Evolutionary conservation across 2,888 invertebrate species (phyloP).

Genomic region (Anoplius nigerrimus): DNA sequence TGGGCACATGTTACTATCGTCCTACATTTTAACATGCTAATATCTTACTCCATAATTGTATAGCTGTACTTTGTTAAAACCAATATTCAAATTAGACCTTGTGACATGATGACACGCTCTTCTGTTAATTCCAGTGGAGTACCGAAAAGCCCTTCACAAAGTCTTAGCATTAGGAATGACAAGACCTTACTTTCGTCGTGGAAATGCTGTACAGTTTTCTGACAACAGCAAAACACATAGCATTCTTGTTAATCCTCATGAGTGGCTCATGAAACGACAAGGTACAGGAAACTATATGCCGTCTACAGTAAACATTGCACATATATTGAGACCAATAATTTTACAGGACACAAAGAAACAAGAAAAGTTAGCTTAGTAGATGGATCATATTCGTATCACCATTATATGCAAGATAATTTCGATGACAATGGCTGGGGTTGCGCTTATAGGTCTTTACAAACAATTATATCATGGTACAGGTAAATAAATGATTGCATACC

Average conservation of each 20-base stretch:
- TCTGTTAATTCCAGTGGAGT: conserved; percentile 76
- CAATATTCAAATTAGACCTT: background rate
- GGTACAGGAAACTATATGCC: background rate
- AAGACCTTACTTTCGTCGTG: conserved; percentile 85
- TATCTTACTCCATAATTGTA: background rate
- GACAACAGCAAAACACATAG: conserved; percentile 74
- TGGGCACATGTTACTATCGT: too few species aligned
- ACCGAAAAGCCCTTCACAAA: conserved; percentile 83
- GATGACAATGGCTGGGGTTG: conserved; percentile 99
- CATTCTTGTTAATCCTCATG: conserved; percentile 85
- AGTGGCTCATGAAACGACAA: conserved; percentile 74
- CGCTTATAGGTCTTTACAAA: conserved; percentile 98
- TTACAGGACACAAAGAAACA: conserved; percentile 11
- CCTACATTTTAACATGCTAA: conserved; percentile 2
- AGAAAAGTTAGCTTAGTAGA: conserved; percentile 75
- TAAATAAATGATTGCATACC: conserved; percentile 59
- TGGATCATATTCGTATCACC: conserved; percentile 95
- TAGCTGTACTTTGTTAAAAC: background rate
- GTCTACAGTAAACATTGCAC: conserved; percentile 4
- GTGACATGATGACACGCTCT: too few species aligned
- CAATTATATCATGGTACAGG: conserved; percentile 96
- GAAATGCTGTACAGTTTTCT: conserved; percentile 80
- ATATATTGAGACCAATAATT: conserved; percentile 2
- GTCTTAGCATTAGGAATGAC: conserved; percentile 82
- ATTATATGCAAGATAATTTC: conserved; percentile 96